phyloP scores from a whole-genome alignment of 2,113 vertebrate species.

The Coturnix japonica region DNA sequence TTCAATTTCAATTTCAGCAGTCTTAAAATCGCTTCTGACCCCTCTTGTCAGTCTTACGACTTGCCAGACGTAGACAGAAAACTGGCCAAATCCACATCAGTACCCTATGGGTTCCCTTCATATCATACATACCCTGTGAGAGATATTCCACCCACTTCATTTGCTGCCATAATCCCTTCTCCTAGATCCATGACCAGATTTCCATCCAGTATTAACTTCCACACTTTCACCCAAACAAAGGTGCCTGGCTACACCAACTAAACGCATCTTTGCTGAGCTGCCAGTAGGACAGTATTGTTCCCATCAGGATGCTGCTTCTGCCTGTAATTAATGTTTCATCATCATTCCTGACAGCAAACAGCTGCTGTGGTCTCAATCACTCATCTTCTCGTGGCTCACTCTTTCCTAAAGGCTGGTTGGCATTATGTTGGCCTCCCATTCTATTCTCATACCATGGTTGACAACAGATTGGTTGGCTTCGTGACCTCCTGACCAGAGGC shows the following conservation, averaged over 20 bases:
- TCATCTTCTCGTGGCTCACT: not conserved
- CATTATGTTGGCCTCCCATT: not conserved
- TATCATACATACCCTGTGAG: fast-evolving
- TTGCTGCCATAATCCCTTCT: not conserved
- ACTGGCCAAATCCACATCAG: not conserved
- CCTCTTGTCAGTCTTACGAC: not conserved
- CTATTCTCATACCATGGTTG: not conserved
- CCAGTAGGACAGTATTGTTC: not conserved
- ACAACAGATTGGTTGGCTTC: not conserved
- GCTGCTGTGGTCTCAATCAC: not conserved
- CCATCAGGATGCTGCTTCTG: not conserved
- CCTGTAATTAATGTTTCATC: slow-evolving; percentile 41
- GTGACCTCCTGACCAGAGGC: not conserved
- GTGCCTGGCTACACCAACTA: not conserved
- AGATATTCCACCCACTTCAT: not conserved
- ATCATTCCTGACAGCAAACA: not conserved
- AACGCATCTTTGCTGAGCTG: not conserved
- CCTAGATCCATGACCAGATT: fast-evolving
- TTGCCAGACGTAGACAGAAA: not conserved
- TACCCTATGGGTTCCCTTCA: not conserved
- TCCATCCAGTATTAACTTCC: not conserved
- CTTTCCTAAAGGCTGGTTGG: not conserved
- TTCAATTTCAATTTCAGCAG: not conserved
- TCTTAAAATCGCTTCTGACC: not conserved
- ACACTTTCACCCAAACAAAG: fast-evolving